Percentiles rank a stretch among this genome's conserved stretches.
These are phyloP conservation scores for Orthosia incerta DNA, from an alignment of 2,888 invertebrate species.

Conservation along the genomic window DNA sequence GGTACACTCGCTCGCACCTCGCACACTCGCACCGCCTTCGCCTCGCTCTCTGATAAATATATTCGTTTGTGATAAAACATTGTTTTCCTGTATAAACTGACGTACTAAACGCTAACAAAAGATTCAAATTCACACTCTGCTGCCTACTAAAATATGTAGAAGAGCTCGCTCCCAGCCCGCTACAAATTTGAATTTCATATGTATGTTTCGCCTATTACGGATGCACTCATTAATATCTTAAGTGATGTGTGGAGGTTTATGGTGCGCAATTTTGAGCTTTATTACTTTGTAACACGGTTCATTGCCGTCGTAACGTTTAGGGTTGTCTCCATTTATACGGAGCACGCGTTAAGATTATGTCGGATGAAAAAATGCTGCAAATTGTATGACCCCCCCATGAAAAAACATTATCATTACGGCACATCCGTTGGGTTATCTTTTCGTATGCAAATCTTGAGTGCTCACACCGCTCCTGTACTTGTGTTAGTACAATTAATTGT, in stretches of 20 bases:
- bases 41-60: conserved; percentile 61
- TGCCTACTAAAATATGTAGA: conserved; percentile 91
- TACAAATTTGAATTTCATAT: conserved; percentile 91
- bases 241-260: conserved; percentile 86
- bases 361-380: conserved; percentile 89
- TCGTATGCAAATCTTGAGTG: conserved; percentile 86
- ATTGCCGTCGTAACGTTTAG: conserved; percentile 56
- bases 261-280: conserved; percentile 78
- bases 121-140: conserved; percentile 91
- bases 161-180: conserved; percentile 88
- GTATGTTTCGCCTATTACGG: conserved; percentile 91
- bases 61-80: conserved; percentile 78
- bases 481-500: conserved; percentile 60
- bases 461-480: conserved; percentile 69
- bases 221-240: conserved; percentile 91
- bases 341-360: conserved; percentile 87
- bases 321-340: conserved; percentile 80
- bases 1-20: conserved; percentile 26
- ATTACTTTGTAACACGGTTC: conserved; percentile 65
- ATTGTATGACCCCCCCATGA: conserved; percentile 87
- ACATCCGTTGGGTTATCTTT: conserved; percentile 82
- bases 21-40: conserved; percentile 13
- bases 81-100: conserved; percentile 82
- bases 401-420: conserved; percentile 88
- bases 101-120: conserved; percentile 89